Evolutionary conservation across 1,140 invertebrate species (phyloP).

Genomic region (Micrasema minimum): DNA sequence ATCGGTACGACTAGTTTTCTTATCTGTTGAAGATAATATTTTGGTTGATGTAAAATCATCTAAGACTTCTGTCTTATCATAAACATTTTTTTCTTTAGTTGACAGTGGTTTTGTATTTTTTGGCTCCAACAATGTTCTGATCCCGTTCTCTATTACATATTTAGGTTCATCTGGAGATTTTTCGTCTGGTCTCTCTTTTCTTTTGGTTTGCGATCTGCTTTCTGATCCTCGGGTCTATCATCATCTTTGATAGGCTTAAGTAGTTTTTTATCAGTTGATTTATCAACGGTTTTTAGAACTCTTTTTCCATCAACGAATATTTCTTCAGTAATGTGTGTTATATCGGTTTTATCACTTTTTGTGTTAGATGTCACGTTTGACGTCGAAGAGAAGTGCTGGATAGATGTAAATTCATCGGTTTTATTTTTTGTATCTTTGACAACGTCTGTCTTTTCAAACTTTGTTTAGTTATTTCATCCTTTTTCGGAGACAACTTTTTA

Average conservation of each 20-base stretch:
- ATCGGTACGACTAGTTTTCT: too few species aligned
- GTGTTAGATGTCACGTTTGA: conserved; percentile 18
- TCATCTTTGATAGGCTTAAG: neutral
- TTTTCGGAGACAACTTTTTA: conserved; percentile 30
- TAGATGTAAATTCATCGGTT: conserved; percentile 14
- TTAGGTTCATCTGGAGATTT: conserved; percentile 24
- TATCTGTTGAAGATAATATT: too few species aligned
- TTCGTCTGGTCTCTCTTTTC: conserved; percentile 13
- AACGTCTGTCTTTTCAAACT: neutral
- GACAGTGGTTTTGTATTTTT: conserved; percentile 13
- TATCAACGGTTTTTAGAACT: conserved; percentile 8
- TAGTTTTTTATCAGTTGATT: too few species aligned
- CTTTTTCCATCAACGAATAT: conserved; percentile 12
- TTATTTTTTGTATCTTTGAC: neutral
- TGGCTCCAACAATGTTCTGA: conserved; percentile 35
- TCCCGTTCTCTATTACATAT: conserved; percentile 43
- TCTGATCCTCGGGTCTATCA: neutral
- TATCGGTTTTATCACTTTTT: neutral
- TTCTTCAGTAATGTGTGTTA: too few species aligned
- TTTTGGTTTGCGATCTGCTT: conserved; percentile 13
- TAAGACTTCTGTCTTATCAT: too few species aligned
- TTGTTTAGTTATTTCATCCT: neutral
- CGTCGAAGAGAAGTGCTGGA: neutral
- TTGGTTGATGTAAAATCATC: too few species aligned
- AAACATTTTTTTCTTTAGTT: too few species aligned